Conservation (phyloP, 1,140 invertebrate species). For the Papilio aristodemus region DNA sequence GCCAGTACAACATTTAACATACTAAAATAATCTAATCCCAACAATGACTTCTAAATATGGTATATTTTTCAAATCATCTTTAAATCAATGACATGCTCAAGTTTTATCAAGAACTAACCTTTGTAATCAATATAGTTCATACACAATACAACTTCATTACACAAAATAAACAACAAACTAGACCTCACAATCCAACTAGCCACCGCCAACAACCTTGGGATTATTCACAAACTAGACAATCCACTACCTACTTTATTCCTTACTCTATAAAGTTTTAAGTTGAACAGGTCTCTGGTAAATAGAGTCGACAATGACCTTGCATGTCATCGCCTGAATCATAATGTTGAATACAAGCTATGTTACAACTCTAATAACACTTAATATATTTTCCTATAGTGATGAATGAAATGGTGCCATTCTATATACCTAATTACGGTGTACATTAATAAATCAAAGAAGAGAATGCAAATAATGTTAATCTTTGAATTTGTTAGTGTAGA, state of each 20-base stretch:
- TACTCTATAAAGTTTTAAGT: constrained; percentile 47
- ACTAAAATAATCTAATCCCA: neutral
- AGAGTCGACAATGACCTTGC: constrained; percentile 61
- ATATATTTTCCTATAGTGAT: constrained; percentile 53
- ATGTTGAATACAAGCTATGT: constrained; percentile 44
- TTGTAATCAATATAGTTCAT: constrained; percentile 13
- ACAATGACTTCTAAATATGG: neutral
- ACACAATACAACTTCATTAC: constrained; percentile 37
- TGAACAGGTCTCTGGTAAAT: constrained; percentile 39
- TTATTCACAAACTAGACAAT: constrained; percentile 44
- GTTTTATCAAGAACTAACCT: constrained; percentile 15
- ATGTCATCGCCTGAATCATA: constrained; percentile 52
- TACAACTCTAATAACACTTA: constrained; percentile 42
- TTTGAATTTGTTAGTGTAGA: constrained; percentile 65
- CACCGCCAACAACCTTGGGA: constrained; percentile 53
- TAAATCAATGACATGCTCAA: constrained; percentile 20
- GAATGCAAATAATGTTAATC: constrained; percentile 72
- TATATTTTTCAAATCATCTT: neutral
- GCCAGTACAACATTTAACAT: too few relatives aligned
- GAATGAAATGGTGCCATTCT: constrained; percentile 66
- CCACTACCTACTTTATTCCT: constrained; percentile 51
- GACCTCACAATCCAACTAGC: constrained; percentile 47
- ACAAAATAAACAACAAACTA: constrained; percentile 44
- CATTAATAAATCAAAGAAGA: constrained; percentile 55
- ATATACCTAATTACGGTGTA: constrained; percentile 62